phyloP scores from a whole-genome alignment of 2,113 vertebrate species.

The Procapra przewalskii region DNA sequence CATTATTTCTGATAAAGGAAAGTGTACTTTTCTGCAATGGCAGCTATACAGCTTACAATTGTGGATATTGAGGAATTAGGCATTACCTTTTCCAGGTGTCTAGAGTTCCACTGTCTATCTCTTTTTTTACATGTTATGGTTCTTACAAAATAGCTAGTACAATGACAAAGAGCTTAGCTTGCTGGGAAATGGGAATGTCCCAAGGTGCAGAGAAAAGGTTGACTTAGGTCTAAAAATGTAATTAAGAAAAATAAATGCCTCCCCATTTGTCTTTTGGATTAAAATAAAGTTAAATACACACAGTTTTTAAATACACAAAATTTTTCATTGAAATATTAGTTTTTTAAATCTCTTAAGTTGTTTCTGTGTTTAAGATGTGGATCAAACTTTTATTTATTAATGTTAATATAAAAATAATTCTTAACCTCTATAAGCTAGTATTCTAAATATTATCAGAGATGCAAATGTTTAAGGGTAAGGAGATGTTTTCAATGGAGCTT shows the following conservation, averaged over 20 bases:
- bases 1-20: slow-evolving; percentile 52
- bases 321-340: not conserved
- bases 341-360: not conserved
- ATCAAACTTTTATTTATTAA: not conserved
- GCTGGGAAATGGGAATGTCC: not conserved
- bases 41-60: not conserved
- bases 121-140: not conserved
- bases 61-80: not conserved
- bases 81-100: not conserved
- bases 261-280: not conserved
- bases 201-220: not conserved
- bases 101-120: not conserved
- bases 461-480: not conserved
- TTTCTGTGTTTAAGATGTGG: not conserved
- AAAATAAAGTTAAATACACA: slow-evolving; percentile 18
- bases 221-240: not conserved
- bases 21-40: not conserved
- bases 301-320: not conserved
- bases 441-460: not conserved
- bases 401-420: not conserved
- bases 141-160: not conserved
- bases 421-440: not conserved
- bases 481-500: not conserved
- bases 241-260: not conserved
- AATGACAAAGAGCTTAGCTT: not conserved